Conservation (phyloP, 1,140 invertebrate species). For the Delia radicum region DNA sequence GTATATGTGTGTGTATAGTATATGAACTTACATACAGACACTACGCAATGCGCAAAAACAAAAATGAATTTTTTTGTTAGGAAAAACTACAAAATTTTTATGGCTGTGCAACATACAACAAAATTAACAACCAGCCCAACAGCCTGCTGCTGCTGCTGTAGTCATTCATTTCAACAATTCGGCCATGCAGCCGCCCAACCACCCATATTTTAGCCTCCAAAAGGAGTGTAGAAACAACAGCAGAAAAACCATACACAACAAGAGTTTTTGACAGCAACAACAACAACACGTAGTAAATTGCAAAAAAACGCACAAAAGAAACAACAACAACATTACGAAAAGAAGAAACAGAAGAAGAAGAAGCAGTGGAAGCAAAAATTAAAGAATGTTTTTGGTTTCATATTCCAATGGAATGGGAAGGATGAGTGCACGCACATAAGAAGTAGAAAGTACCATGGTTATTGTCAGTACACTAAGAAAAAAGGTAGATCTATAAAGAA, state of each 20-base stretch:
- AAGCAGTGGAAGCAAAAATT: neutral
- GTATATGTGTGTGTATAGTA: neutral
- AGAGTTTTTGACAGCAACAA: neutral
- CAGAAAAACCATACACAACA: neutral
- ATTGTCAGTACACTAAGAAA: neutral
- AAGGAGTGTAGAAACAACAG: neutral
- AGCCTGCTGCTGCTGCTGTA: neutral
- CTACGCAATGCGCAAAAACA: slow-evolving; percentile 3
- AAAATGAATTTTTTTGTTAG: neutral
- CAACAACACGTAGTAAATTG: neutral
- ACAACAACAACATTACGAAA: neutral
- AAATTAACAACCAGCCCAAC: neutral
- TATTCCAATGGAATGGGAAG: neutral
- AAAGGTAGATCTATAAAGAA: too few species aligned
- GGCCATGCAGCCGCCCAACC: neutral
- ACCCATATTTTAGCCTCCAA: neutral
- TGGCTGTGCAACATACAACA: slow-evolving; percentile 1
- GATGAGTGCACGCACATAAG: neutral
- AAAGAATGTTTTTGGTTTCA: neutral
- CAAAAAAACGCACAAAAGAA: neutral
- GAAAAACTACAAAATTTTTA: neutral
- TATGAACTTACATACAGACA: neutral
- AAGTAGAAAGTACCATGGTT: neutral
- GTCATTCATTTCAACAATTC: neutral
- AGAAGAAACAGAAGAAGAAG: neutral